A percentile compares a stretch with the other conserved stretches of the same genome.
Conservation (phyloP, 2,888 invertebrate genomes). For the Anaspis maculata region DNA sequence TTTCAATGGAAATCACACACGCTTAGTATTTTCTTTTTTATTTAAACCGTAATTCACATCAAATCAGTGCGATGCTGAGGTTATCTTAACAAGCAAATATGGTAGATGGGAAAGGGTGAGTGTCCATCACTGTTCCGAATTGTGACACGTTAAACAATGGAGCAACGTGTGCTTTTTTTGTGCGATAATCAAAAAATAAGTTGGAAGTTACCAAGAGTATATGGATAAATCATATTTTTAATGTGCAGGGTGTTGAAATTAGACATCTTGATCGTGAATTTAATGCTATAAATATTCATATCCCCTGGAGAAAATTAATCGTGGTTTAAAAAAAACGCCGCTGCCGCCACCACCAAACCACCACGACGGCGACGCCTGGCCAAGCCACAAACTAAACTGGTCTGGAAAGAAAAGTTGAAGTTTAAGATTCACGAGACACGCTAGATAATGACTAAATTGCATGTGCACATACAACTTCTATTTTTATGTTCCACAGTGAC, state of each 20-base stretch:
- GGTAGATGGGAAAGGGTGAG: too few species aligned
- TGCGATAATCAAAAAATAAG: too few species aligned
- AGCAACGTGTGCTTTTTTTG: too few species aligned
- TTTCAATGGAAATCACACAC: too few species aligned
- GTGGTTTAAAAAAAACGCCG: conserved; percentile 12
- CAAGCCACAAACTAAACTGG: conserved; percentile 3
- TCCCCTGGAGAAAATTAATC: conserved; percentile 12
- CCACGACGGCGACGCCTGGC: too few species aligned
- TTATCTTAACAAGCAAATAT: too few species aligned
- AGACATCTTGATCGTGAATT: conserved; percentile 17
- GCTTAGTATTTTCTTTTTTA: too few species aligned
- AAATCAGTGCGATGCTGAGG: too few species aligned
- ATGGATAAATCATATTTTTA: conserved; percentile 15
- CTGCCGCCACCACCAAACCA: too few species aligned
- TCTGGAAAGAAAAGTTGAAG: conserved; percentile 14
- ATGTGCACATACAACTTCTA: conserved; percentile 14
- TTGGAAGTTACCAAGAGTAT: conserved; percentile 10
- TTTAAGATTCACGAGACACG: conserved; percentile 16
- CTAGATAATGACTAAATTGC: conserved; percentile 17
- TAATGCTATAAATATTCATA: conserved; percentile 18
- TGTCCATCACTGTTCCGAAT: too few species aligned
- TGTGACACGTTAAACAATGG: too few species aligned
- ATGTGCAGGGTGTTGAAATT: conserved; percentile 15
- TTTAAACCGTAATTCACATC: too few species aligned
- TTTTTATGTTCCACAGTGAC: conserved; percentile 12